phyloP scores from a whole-genome alignment of 2,113 vertebrate species.

The sheep (Ovis aries) region ARS-UI_Ramb_v3.0 NC_056080.1:22061001-22061500 shows the following conservation, averaged over 20 bases:
- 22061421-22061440: neutral
- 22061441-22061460: neutral
- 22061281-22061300: neutral
- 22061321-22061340: neutral
- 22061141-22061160: neutral
- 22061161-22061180: neutral
- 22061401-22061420: neutral
- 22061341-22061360: neutral
- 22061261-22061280: neutral
- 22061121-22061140: neutral
- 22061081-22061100: too few species aligned
- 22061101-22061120: too few species aligned
- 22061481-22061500: neutral
- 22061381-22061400: neutral
- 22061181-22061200: neutral
- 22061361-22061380: neutral
- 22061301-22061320: neutral
- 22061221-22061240: neutral
- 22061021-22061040: too few species aligned
- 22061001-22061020: too few species aligned
- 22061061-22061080: too few species aligned
- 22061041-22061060: too few species aligned
- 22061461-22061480: neutral
- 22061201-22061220: neutral
- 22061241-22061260: neutral